Base-by-base conservation (phyloP, 2,113 vertebrate genomes). In the Pygoscelis adeliae region DNA sequence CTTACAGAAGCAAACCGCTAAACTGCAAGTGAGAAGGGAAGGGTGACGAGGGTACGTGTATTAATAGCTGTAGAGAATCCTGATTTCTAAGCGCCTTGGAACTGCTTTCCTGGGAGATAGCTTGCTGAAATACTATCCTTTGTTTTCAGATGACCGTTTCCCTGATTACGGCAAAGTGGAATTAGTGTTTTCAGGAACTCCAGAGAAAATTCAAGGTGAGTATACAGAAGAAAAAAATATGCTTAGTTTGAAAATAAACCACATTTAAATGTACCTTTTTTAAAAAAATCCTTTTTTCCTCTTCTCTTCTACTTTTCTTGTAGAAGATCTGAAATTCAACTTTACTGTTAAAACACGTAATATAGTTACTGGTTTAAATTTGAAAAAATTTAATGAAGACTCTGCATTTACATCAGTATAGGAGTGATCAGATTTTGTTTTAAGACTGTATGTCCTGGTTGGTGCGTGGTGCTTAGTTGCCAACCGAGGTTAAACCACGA, bases 111-210 rank as follows among this genome's bases (percentile, higher is more conserved):
- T 62, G 40, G 27, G 30, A 88, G 34, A 47, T 1, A 84, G 30
- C 20, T 63, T 95, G 55, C 18, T 95, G 40, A 96, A 86, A 67
- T 83, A 34, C 32, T 71, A 0, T 97, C 88, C 71, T 98, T 86
- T 87, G 26, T 93, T 98, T 98, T 87, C 97, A 99, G 99, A 99
- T 98, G 98, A 98, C 86, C 98, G 99, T 97, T 99, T 99, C 96
- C 99, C 99, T 78, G 99, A 99, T 94, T 98, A 98, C 1, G 98
- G 99, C 34, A 99, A 99, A 98, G 98, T 99, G 82, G 99, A 99
- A 93, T 95, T 99, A 69, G 97, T 99, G 59, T 99, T 99, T 98
- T 99, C 99, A 8, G 98, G 98, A 96, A 98, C 99, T 63, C 99
- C 99, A 7, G 99, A 99, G 97, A 99, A 98, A 96, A 98, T 99